These are phyloP conservation scores for Heliconius hermathena DNA, from an alignment of 1,140 invertebrate genomes.

Conservation along the genomic window DNA sequence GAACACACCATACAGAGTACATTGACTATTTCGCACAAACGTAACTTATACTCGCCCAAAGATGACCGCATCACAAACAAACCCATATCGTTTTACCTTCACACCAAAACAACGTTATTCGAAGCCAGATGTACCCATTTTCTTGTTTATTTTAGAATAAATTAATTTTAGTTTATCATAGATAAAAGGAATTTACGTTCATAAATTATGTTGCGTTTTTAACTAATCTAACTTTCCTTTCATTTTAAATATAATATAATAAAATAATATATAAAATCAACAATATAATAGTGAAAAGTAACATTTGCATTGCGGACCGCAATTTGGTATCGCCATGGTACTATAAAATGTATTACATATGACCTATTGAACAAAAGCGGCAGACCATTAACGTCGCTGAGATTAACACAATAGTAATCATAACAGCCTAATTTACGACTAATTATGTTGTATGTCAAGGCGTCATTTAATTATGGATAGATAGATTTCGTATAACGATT, in stretches of 20 bases:
- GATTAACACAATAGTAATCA: conserved; percentile 17
- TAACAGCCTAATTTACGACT: background rate
- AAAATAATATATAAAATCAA: no score
- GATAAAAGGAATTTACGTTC: background rate
- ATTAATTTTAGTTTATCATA: background rate
- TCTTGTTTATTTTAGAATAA: background rate
- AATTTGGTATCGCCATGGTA: background rate
- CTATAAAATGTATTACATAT: conserved; percentile 54
- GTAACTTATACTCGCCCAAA: conserved; percentile 44
- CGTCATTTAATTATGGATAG: background rate
- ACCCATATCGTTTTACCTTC: conserved; percentile 66
- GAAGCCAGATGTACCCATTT: conserved; percentile 6
- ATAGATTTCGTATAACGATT: background rate
- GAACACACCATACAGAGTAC: background rate
- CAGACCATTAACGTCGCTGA: conserved; percentile 46
- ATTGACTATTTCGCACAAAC: background rate
- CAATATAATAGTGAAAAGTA: no score
- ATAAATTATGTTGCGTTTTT: background rate
- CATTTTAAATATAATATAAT: background rate
- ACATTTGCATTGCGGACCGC: background rate
- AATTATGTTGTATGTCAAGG: conserved; percentile 7
- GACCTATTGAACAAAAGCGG: conserved; percentile 53
- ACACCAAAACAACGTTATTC: conserved; percentile 52
- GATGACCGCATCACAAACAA: conserved; percentile 68
- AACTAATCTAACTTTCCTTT: background rate